Evolutionary conservation across 1,140 invertebrate genomes (phyloP), one percentile per base, ranked within the genome.

Genomic region (Vollenhovia emeryi): DNA sequence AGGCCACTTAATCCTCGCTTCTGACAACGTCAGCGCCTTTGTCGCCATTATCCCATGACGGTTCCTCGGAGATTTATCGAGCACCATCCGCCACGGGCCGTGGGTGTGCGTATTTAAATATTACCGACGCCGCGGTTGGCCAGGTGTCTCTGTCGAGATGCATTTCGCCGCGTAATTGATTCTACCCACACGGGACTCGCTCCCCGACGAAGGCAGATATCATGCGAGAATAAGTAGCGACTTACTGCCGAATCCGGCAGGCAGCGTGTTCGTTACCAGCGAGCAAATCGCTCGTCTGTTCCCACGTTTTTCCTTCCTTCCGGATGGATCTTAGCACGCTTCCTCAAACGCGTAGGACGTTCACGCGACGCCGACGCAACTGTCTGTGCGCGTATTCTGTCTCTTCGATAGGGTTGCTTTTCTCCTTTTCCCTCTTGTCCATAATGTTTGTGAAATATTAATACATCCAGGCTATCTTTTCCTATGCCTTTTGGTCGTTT

Each of bases 261-360:
- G 36, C 57, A 40, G 48, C 59, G 78, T 88, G 87, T 89, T 87
- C 62, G 59, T 40, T 59, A 24, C 52, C 48, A 45, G 43, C 86
- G 68, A 90, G 86, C 88, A 90, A 90, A 90, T 90, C 86, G 86
- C 18, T 83, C 69, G 84, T 90, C 89, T 89, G 89, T 90, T 90
- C 89, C 86, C 88, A 90, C 88, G 86, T 87, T 90, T 59, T 76
- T 74, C 71, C 66, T 50, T 74, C 15, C 59, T 66, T 69, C 57
- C 55, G 13, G 33, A 40, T 27, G 55, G 60, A 68, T 86, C 40
- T 76, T 64, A 24, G 59, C 78, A 48, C 36, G 82, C n/a, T 21
- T 52, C 75, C 62, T 57, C 76, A 76, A 71, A 33, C 75, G 85
- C 79, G 87, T 89, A 84, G 85, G 87, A 89, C 80, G 88, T 68